A percentile compares a stretch with the other conserved stretches of the same genome.
Evolutionary conservation across 1,140 invertebrate genomes (phyloP).

Genomic region (Plutomurus gul): DNA sequence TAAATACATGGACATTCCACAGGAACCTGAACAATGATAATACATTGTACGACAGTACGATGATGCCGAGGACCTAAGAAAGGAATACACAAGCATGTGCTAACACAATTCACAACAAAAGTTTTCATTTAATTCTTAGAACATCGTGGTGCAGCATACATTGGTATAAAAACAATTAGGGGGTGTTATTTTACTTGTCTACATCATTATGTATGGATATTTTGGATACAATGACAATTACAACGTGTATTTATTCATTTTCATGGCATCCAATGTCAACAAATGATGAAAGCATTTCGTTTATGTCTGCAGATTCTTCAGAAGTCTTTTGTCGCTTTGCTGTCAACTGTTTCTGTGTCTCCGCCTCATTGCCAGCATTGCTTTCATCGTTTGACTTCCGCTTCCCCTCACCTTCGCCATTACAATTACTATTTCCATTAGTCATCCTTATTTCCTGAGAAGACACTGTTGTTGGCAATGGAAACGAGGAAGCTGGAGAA

Average conservation of each 20-base stretch:
- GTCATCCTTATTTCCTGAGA: background rate
- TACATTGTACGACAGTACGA: no score
- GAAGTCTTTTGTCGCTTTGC: background rate
- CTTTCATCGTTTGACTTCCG: background rate
- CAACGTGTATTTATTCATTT: no score
- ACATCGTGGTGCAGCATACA: no score
- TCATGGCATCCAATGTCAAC: slow-evolving; percentile 30
- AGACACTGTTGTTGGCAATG: background rate
- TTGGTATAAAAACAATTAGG: no score
- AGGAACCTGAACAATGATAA: no score
- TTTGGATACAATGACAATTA: no score
- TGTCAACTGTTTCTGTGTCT: background rate
- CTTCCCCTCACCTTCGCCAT: background rate
- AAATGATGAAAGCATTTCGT: slow-evolving; percentile 35
- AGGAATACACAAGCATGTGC: no score
- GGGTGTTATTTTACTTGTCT: no score
- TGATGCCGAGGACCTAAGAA: no score
- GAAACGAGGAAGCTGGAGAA: background rate
- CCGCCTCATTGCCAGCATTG: background rate
- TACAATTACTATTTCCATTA: background rate
- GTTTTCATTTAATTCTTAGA: background rate
- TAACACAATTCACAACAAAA: no score
- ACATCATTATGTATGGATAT: no score
- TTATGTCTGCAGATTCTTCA: background rate
- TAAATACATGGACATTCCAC: no score